phyloP scores from a whole-genome alignment of 1,140 invertebrate species.

The Panagrolaimus sp. region DNA sequence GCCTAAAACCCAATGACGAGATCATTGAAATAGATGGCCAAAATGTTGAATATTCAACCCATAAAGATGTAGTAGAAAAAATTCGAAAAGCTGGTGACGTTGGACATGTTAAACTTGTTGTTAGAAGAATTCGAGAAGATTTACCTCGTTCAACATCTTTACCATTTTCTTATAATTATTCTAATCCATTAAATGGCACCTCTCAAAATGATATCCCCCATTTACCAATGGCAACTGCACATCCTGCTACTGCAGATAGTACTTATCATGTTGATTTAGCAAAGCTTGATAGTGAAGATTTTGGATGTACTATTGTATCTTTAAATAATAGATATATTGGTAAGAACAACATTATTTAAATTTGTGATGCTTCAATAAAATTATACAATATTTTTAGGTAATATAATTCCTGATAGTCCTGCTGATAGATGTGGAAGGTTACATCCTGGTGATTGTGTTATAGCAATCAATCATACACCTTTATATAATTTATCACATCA shows the following conservation, averaged over 20 bases:
- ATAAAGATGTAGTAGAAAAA: conserved; percentile 79
- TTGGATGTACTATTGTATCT: conserved; percentile 97
- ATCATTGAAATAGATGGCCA: conserved; percentile 78
- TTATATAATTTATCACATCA: conserved; percentile 87
- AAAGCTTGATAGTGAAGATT: conserved; percentile 85
- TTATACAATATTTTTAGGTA: conserved; percentile 64
- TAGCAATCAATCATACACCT: conserved; percentile 86
- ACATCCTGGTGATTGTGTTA: conserved; percentile 86
- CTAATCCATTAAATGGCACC: not conserved
- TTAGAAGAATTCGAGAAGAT: conserved; percentile 27
- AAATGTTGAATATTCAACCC: conserved; percentile 76
- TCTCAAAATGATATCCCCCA: conserved; percentile 13
- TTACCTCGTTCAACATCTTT: conserved; percentile 23
- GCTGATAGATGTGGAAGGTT: conserved; percentile 82
- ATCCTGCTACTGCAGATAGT: conserved; percentile 34
- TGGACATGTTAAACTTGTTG: conserved; percentile 56
- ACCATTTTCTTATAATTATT: conserved; percentile 23
- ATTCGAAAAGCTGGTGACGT: conserved; percentile 68
- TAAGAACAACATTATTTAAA: too few species aligned
- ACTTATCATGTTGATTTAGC: conserved; percentile 80
- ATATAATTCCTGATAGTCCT: conserved; percentile 87
- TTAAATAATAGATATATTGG: conserved; percentile 89
- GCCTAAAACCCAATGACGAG: conserved; percentile 78
- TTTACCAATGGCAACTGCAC: conserved; percentile 26
- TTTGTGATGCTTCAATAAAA: too few species aligned